Percentiles rank a stretch among this genome's conserved stretches.
These are phyloP conservation scores for Luperina testacea DNA, from an alignment of 2,888 invertebrate species.

Conservation along the genomic window DNA sequence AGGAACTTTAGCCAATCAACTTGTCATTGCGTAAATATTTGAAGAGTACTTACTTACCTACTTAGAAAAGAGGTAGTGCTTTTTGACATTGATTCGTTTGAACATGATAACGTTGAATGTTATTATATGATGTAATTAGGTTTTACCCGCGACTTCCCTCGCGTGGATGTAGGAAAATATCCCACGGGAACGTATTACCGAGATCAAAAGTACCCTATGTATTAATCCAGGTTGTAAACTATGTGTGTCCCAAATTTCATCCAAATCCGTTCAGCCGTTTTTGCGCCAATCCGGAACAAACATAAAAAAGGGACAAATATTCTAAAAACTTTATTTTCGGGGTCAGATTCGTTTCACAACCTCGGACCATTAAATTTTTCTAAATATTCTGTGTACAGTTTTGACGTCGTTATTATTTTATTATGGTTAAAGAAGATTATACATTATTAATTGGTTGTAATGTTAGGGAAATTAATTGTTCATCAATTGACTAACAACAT, in stretches of 20 bases:
- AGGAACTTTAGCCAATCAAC: conserved; percentile 30
- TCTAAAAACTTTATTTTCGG: not conserved
- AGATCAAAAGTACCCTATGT: not conserved
- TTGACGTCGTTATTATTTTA: too few relatives aligned
- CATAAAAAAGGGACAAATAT: not conserved
- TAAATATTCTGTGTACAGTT: too few relatives aligned
- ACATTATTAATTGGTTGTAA: not conserved
- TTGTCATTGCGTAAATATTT: conserved; percentile 32
- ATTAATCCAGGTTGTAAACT: not conserved
- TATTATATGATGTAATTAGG: not conserved
- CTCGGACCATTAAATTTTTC: too few relatives aligned
- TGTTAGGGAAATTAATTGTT: too few relatives aligned
- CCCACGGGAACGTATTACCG: not conserved
- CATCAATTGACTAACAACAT: not conserved
- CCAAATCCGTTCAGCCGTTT: not conserved
- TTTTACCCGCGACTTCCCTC: not conserved
- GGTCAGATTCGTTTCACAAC: too few relatives aligned
- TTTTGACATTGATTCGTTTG: not conserved
- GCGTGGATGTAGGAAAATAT: not conserved
- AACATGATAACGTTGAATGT: not conserved
- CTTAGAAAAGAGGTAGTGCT: not conserved
- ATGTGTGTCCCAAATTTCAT: not conserved
- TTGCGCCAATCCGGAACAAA: not conserved
- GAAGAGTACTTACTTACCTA: conserved; percentile 3
- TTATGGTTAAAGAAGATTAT: too few relatives aligned